Evolutionary conservation across 2,888 invertebrate species (phyloP).

Genomic region (Pandemis corylana): DNA sequence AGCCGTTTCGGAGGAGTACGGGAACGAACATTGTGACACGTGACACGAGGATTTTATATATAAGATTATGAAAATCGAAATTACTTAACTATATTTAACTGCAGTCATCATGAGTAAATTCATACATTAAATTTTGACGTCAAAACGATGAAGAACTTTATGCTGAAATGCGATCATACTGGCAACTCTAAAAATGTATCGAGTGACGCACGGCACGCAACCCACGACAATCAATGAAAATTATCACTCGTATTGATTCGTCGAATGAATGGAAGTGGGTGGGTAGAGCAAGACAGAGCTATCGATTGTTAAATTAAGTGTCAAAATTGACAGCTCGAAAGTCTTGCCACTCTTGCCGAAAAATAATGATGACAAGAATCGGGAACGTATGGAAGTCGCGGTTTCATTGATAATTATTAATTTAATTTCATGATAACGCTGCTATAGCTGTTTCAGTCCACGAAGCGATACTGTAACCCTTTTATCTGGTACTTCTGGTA

Average conservation of each 20-base stretch:
- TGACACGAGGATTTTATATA: too few species aligned
- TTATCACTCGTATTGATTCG: constrained; percentile 1
- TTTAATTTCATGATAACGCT: constrained; percentile 1
- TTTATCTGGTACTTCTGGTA: neutral
- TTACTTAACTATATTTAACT: too few species aligned
- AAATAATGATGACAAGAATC: neutral
- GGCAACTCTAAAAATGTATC: neutral
- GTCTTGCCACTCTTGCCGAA: neutral
- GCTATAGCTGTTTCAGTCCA: constrained; percentile 8
- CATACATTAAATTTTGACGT: too few species aligned
- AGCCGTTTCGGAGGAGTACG: too few species aligned
- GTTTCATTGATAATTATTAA: constrained; percentile 5
- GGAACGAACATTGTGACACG: too few species aligned
- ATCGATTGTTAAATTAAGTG: neutral
- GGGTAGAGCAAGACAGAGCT: neutral
- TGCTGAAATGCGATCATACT: neutral
- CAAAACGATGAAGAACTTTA: neutral
- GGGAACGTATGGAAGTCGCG: neutral
- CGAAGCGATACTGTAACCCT: constrained; percentile 9
- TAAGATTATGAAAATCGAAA: too few species aligned
- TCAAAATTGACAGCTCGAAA: constrained; percentile 8
- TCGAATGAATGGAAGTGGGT: neutral
- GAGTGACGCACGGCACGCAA: neutral
- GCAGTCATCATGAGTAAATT: too few species aligned
- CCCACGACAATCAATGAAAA: neutral